These are phyloP conservation scores for Leptinotarsa peninsularis DNA, from an alignment of 2,888 invertebrate species.

Conservation along the genomic window DNA sequence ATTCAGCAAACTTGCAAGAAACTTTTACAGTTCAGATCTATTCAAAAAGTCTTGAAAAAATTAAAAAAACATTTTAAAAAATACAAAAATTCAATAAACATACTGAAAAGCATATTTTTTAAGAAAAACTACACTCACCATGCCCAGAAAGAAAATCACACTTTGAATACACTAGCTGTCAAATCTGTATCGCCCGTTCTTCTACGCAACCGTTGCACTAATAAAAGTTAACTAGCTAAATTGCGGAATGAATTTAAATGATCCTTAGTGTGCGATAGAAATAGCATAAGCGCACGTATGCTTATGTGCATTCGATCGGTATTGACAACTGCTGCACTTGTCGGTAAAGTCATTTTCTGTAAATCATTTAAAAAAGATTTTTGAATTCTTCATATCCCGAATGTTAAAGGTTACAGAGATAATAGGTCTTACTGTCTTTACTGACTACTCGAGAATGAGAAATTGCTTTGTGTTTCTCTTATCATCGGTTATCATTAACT, in stretches of 20 bases:
- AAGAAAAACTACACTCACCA: conserved; percentile 30
- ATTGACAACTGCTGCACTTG: conserved; percentile 12
- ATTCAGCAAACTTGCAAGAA: too few species aligned
- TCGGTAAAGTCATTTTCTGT: conserved; percentile 6
- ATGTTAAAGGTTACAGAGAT: conserved; percentile 41
- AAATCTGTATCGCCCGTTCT: conserved; percentile 36
- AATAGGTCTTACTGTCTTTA: conserved; percentile 19
- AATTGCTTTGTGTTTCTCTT: conserved; percentile 44
- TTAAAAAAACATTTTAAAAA: too few species aligned
- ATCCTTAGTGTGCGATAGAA: conserved; percentile 40
- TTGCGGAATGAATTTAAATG: conserved; percentile 54
- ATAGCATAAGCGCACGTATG: conserved; percentile 7
- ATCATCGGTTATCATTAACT: conserved; percentile 50
- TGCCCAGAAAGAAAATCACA: conserved; percentile 35
- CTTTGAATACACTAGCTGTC: conserved; percentile 27
- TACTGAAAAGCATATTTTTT: too few species aligned
- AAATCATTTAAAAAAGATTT: neutral
- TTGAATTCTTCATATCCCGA: conserved; percentile 4
- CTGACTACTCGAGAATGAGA: conserved; percentile 31
- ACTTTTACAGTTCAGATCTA: too few species aligned
- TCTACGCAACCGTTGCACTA: conserved; percentile 43
- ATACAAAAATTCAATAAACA: too few species aligned
- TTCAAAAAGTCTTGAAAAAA: too few species aligned
- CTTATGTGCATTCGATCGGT: conserved; percentile 18
- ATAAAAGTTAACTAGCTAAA: conserved; percentile 57